Base-by-base conservation (phyloP, 2,888 invertebrate genomes). In the Phymatocera aterrima region DNA sequence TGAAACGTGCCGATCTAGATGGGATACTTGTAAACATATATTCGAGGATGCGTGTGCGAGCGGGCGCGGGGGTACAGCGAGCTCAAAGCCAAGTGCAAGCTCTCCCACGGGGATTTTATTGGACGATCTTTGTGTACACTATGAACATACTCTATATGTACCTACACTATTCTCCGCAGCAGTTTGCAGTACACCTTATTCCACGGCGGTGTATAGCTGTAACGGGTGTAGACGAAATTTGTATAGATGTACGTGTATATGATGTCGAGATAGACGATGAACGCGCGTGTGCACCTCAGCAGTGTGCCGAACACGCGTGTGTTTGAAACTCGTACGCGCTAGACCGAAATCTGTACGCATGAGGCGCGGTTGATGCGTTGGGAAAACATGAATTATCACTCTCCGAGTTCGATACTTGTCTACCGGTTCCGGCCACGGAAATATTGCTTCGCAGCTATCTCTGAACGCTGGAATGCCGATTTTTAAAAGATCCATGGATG, bases 41-140 rank as follows among this genome's bases (percentile, higher is more conserved):
- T 24, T 48, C 18, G 31, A 34, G n/a, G 3, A 51, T 31, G 72
- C 21, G 21, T 12, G 10, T 24, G 34, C 18, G 12, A 28, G 60
- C 28, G 31, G 61, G 46, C 78, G 80, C 80, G 79, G 80, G 79
- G 77, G 81, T n/a, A n/a, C n/a, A 72, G 80, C 80, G 80, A 87
- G 86, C 83, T 85, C 83, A 84, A 87, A 87, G 86, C 87, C 88
- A 88, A 88, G 88, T 90, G 89, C 88, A 85, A 83, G 83, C 88
- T 90, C 89, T 90, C 90, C 89, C 90, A 90, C 90, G 90, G 84
- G 89, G 90, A 90, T 90, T 87, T 86, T 57, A n/a, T n/a, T 40
- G 57, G 8, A 51, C 72, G 51, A 72, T 72, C 72, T 34, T 10
- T 72, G 72, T 72, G 51, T 51, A 72, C 72, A 51, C 72, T 31